Evolutionary conservation across 2,797 vertebrate genomes (phyloP).

Genomic region (Sternarchorhynchus goeldii): DNA sequence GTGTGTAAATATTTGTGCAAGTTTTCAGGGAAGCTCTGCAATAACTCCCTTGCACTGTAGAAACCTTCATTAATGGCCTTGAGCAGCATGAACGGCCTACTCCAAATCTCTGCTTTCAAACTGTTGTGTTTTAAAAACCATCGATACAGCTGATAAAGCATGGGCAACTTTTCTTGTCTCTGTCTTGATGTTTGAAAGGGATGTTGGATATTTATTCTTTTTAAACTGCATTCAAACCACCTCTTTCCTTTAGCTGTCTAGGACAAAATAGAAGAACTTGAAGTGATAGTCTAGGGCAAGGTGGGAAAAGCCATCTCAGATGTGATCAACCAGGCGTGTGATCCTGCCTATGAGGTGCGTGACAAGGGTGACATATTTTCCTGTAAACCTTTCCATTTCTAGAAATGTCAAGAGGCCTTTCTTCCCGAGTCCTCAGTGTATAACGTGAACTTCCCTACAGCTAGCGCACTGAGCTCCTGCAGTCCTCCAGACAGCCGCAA

Average conservation of each 20-base stretch:
- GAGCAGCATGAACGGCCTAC: too few species aligned
- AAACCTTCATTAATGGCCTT: too few species aligned
- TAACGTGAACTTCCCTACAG: slow-evolving; percentile 15
- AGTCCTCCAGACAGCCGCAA: slow-evolving; percentile 63
- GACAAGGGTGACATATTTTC: slow-evolving; percentile 81
- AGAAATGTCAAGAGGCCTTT: not conserved
- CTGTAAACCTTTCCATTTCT: too few species aligned
- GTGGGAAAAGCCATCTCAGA: slow-evolving; percentile 72
- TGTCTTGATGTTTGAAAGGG: not conserved
- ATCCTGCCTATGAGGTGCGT: slow-evolving; percentile 89
- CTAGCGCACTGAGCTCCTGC: slow-evolving; percentile 18
- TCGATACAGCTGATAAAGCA: too few species aligned
- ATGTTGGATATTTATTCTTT: not conserved
- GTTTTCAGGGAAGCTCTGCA: too few species aligned
- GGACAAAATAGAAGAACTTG: not conserved
- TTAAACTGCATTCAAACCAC: not conserved
- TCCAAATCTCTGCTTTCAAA: too few species aligned
- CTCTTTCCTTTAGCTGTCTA: not conserved
- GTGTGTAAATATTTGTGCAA: slow-evolving; percentile 12
- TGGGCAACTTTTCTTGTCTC: too few species aligned
- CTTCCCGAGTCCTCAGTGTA: not conserved
- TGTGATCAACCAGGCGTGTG: slow-evolving; percentile 80
- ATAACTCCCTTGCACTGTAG: too few species aligned
- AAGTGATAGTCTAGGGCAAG: not conserved
- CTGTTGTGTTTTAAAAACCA: too few species aligned